Conservation (phyloP, 2,113 vertebrate species). For the Leiothrix lutea region DNA sequence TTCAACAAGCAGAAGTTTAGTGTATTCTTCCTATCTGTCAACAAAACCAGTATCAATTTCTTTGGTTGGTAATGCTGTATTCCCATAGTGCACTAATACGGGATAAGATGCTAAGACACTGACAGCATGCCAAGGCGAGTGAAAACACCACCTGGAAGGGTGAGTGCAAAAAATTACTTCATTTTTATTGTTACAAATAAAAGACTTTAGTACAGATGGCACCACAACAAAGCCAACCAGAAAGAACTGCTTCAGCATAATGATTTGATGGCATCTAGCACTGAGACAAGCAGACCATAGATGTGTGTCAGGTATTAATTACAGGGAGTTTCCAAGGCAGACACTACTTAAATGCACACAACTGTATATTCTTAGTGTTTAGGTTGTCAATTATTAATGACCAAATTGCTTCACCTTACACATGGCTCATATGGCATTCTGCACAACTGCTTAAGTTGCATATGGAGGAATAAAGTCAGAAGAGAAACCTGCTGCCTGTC, state of each 20-base stretch:
- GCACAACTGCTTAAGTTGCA: background rate
- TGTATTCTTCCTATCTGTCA: background rate
- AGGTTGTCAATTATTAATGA: background rate
- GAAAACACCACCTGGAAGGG: background rate
- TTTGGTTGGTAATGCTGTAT: background rate
- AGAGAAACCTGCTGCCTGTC: background rate
- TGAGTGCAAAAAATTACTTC: fast-evolving
- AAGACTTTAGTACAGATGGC: background rate
- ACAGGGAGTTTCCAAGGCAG: background rate
- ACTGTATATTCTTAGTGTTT: background rate
- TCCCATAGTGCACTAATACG: background rate
- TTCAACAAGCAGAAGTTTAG: background rate
- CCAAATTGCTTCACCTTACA: background rate
- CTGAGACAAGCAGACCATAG: background rate
- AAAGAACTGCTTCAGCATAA: background rate
- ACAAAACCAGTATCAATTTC: background rate
- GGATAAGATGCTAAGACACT: background rate
- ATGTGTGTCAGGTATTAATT: background rate
- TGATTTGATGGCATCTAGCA: background rate
- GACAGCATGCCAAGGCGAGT: background rate
- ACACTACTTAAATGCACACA: background rate
- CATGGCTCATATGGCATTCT: background rate
- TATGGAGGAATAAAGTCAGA: background rate
- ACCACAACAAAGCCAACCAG: background rate
- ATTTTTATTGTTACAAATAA: background rate